Evolutionary conservation across 2,797 vertebrate species (phyloP).

Genomic region (Psittacula echo): DNA sequence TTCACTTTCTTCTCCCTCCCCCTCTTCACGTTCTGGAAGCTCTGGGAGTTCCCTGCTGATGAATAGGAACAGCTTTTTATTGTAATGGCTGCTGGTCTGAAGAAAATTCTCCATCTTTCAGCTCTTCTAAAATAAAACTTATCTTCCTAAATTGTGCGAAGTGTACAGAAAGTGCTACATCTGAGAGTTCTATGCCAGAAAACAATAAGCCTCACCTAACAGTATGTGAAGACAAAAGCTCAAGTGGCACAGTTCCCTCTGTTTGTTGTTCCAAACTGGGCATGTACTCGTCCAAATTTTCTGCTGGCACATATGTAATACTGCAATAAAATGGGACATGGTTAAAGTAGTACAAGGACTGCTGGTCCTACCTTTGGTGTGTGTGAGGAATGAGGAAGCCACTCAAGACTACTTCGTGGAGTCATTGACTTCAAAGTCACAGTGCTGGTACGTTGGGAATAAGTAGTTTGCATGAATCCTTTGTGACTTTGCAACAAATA

Average conservation of each 20-base stretch:
- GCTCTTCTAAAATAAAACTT: not conserved
- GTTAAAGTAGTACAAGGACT: conserved; percentile 33
- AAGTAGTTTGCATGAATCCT: not conserved
- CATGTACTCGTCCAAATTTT: conserved; percentile 93
- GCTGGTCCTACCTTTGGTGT: not conserved
- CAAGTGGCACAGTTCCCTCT: conserved; percentile 72
- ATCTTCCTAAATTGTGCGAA: not conserved
- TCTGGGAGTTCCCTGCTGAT: conserved; percentile 81
- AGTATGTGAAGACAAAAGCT: conserved; percentile 68
- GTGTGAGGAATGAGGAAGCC: not conserved
- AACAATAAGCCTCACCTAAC: conserved; percentile 64
- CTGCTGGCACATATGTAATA: conserved; percentile 92
- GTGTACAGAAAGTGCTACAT: not conserved
- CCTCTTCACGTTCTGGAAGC: conserved; percentile 96
- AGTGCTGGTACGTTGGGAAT: not conserved
- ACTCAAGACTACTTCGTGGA: not conserved
- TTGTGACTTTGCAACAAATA: not conserved
- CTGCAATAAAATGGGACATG: conserved; percentile 78
- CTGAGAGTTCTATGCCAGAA: not conserved
- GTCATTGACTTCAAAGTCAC: not conserved
- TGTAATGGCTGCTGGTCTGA: not conserved
- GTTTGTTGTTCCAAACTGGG: conserved; percentile 76
- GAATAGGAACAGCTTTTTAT: conserved; percentile 20
- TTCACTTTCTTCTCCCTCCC: conserved; percentile 97
- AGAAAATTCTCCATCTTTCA: not conserved